Conservation (phyloP, 2,113 vertebrate species). For the Actinemys pallida region DNA sequence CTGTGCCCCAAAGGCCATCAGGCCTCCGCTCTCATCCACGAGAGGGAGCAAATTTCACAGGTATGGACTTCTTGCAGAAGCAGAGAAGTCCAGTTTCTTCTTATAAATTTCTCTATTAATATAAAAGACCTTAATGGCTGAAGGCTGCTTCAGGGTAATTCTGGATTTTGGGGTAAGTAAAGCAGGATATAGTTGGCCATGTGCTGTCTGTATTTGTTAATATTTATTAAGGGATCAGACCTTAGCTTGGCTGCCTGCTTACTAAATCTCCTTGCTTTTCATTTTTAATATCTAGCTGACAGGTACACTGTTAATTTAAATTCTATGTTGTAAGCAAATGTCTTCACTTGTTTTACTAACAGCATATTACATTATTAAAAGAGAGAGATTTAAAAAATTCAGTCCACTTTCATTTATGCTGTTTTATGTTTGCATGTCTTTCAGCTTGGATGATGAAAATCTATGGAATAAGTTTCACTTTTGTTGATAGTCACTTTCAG, state of each 20-base stretch:
- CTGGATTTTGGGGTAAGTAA: background rate
- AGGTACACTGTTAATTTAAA: background rate
- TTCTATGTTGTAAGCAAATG: background rate
- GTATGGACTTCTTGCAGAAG: background rate
- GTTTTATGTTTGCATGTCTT: background rate
- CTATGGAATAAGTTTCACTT: background rate
- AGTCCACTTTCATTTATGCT: background rate
- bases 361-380: background rate
- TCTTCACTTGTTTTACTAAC: background rate
- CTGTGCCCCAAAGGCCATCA: too few relatives aligned
- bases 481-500: background rate
- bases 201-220: background rate
- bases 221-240: slow-evolving; percentile 42
- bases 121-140: background rate
- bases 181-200: background rate
- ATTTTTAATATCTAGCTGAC: slow-evolving; percentile 37
- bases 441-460: background rate
- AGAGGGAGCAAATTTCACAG: too few relatives aligned
- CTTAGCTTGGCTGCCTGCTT: slow-evolving; percentile 4
- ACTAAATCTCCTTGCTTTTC: background rate
- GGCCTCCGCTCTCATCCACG: accelerated
- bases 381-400: background rate
- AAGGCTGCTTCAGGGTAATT: background rate
- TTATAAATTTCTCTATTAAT: background rate
- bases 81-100: background rate